These are phyloP conservation scores for Listrodromus nycthemerus DNA, from an alignment of 2,888 invertebrate species.

Conservation along the genomic window DNA sequence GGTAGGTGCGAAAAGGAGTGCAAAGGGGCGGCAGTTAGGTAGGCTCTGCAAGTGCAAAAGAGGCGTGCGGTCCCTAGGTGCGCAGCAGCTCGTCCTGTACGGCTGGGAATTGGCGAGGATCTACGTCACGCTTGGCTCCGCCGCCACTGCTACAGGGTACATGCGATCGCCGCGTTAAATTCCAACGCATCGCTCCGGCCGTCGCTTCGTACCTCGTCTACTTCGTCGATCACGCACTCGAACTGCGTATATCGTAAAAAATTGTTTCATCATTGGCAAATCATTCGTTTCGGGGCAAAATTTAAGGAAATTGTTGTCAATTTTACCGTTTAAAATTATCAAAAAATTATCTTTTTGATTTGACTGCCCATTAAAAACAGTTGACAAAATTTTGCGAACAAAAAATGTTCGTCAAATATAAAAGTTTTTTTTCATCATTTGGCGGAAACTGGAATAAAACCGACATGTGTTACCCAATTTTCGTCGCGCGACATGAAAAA, in stretches of 20 bases:
- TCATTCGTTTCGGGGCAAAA: background rate
- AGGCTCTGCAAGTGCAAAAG: constrained; percentile 51
- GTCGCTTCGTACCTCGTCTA: constrained; percentile 36
- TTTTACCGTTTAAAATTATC: no score
- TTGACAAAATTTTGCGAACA: no score
- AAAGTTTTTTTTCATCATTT: no score
- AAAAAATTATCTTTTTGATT: no score
- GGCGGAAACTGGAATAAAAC: no score
- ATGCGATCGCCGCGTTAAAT: background rate
- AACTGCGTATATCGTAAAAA: background rate
- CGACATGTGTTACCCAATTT: no score
- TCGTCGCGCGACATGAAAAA: no score
- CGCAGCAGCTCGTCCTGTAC: constrained; percentile 46
- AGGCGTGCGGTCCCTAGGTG: constrained; percentile 65
- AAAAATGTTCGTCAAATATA: no score
- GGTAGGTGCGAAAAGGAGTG: constrained; percentile 54
- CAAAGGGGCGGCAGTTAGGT: constrained; percentile 48
- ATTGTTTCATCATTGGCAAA: background rate
- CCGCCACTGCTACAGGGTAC: background rate
- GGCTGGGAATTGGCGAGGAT: constrained; percentile 30
- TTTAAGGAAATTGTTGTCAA: background rate
- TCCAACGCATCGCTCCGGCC: constrained; percentile 28
- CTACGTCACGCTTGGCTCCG: constrained; percentile 50
- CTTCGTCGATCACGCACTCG: background rate
- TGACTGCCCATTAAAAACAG: no score